Conservation (phyloP, 2,888 invertebrate species). For the Leptinotarsa juncta region DNA sequence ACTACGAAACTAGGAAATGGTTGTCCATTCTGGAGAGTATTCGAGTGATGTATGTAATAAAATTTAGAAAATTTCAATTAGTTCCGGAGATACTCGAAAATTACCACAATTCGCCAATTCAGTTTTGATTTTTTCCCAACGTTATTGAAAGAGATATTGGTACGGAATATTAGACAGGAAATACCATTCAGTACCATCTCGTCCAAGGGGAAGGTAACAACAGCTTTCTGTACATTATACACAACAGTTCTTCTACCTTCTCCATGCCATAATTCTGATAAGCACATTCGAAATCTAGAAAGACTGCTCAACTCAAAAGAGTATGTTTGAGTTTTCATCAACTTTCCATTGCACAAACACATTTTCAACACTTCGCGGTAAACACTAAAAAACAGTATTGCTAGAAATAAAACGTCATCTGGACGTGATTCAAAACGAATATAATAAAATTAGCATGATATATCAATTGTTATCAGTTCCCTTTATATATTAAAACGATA, state of each 20-base stretch:
- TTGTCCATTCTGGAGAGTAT: no score
- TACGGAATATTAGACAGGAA: not conserved
- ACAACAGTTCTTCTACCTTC: constrained; percentile 56
- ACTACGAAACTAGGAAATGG: no score
- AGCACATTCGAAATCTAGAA: constrained; percentile 47
- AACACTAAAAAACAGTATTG: not conserved
- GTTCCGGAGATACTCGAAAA: no score
- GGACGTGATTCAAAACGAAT: not conserved
- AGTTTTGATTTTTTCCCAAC: no score
- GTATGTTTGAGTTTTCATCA: constrained; percentile 34
- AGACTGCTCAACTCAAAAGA: constrained; percentile 36
- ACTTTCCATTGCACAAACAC: constrained; percentile 36
- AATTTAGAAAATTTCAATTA: no score
- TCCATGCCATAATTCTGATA: constrained; percentile 55
- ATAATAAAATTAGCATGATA: not conserved
- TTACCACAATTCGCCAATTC: no score
- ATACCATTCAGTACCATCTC: constrained; percentile 50
- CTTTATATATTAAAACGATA: constrained; percentile 7
- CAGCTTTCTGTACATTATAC: constrained; percentile 54
- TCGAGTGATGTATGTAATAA: no score
- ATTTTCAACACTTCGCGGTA: constrained; percentile 23
- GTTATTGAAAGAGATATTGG: no score
- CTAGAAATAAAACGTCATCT: not conserved
- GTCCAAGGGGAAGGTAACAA: constrained; percentile 55
- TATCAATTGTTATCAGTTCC: constrained; percentile 3